phyloP scores from a whole-genome alignment of 2,888 invertebrate species.

The Drosophila subsilvestris region DNA sequence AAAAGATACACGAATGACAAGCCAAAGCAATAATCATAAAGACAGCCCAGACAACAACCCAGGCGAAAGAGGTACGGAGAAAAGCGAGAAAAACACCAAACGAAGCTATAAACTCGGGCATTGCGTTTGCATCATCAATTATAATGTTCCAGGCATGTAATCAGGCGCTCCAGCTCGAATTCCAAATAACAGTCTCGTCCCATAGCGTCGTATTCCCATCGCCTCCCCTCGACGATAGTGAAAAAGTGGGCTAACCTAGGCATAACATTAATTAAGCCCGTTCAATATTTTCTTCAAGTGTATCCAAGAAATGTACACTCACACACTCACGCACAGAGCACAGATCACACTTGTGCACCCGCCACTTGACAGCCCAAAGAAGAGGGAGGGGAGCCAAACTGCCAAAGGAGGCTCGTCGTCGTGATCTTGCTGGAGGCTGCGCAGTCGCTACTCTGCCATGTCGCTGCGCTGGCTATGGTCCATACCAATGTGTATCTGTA shows the following conservation, averaged over 20 bases:
- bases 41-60: constrained; percentile 23
- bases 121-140: constrained; percentile 62
- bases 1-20: constrained; percentile 36
- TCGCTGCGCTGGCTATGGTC: constrained; percentile 15
- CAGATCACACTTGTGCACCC: constrained; percentile 5
- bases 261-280: constrained; percentile 37
- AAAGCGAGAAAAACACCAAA: constrained; percentile 22
- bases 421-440: constrained; percentile 48
- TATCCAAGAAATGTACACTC: constrained; percentile 37
- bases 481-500: neutral
- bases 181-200: constrained; percentile 17
- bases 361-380: constrained; percentile 36
- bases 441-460: constrained; percentile 45
- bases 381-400: constrained; percentile 24
- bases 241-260: constrained; percentile 44
- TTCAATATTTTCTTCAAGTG: constrained; percentile 35
- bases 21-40: constrained; percentile 55
- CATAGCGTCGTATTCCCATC: neutral
- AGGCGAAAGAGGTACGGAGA: constrained; percentile 16
- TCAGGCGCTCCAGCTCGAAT: constrained; percentile 45
- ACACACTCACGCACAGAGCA: constrained; percentile 21
- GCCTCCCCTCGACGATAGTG: constrained; percentile 7
- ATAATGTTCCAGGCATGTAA: constrained; percentile 56
- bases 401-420: constrained; percentile 70
- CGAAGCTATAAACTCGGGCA: constrained; percentile 22